Conservation (phyloP, 2,888 invertebrate species). For the Parnassius glacialis region DNA sequence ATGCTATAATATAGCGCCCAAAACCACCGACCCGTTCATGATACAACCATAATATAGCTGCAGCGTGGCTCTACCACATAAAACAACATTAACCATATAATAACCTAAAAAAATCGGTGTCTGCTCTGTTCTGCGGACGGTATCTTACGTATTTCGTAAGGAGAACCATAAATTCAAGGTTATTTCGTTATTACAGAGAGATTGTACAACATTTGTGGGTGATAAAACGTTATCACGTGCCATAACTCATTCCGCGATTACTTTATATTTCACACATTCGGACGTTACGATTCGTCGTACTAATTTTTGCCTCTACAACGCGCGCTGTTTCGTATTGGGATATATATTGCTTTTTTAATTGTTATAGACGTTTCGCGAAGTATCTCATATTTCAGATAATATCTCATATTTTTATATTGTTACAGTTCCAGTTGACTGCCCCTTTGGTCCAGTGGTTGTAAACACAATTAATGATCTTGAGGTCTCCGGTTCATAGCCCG, state of each 20-base stretch:
- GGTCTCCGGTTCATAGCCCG: no score
- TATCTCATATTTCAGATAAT: no score
- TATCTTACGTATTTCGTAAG: slow-evolving; percentile 66
- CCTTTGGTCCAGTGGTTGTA: no score
- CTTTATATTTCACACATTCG: slow-evolving; percentile 56
- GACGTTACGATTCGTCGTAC: slow-evolving; percentile 30
- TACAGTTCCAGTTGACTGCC: no score
- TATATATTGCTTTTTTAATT: slow-evolving; percentile 14
- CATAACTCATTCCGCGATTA: slow-evolving; percentile 59
- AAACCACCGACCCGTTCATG: no score
- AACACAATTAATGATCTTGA: no score
- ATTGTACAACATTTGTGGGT: slow-evolving; percentile 67
- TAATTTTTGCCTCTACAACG: slow-evolving; percentile 22
- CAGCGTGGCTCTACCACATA: no score
- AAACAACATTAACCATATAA: no score
- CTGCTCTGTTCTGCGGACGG: slow-evolving; percentile 39
- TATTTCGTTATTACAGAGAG: slow-evolving; percentile 71
- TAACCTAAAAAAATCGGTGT: slow-evolving; percentile 3
- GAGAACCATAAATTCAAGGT: slow-evolving; percentile 73
- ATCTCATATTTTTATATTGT: no score
- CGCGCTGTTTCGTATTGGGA: slow-evolving; percentile 2
- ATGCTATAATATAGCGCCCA: no score
- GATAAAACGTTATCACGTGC: slow-evolving; percentile 68
- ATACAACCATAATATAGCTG: no score
- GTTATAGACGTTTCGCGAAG: slow-evolving; percentile 9